These are phyloP conservation scores for Heteromyza rotundicornis DNA, from an alignment of 2,888 invertebrate genomes.

Conservation along the genomic window DNA sequence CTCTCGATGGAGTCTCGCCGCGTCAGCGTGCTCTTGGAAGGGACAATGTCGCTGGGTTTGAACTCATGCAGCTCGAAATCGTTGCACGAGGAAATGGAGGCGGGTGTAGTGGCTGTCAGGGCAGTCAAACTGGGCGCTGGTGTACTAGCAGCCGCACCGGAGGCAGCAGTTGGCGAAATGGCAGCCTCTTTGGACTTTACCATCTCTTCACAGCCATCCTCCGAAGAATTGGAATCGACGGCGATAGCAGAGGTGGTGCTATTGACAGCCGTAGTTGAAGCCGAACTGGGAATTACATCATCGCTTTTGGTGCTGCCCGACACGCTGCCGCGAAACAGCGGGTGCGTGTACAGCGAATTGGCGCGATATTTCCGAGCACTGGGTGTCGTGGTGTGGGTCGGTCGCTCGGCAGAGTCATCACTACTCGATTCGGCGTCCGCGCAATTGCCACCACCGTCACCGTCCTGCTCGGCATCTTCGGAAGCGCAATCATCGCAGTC, in stretches of 20 bases:
- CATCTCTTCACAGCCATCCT: slow-evolving; percentile 43
- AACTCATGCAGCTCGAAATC: slow-evolving; percentile 49
- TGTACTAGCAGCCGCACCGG: slow-evolving; percentile 29
- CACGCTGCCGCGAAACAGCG: slow-evolving; percentile 60
- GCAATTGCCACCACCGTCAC: slow-evolving; percentile 58
- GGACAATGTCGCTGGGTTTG: slow-evolving; percentile 47
- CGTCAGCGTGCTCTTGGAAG: slow-evolving; percentile 63
- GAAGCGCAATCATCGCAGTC: slow-evolving; percentile 51
- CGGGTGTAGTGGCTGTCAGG: slow-evolving; percentile 36
- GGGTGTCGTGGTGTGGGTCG: slow-evolving; percentile 37
- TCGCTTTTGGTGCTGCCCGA: slow-evolving; percentile 37
- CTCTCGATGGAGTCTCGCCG: slow-evolving; percentile 86
- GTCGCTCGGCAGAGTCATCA: slow-evolving; percentile 54
- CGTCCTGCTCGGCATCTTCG: slow-evolving; percentile 53
- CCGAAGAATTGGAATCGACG: slow-evolving; percentile 44
- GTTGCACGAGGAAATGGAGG: slow-evolving; percentile 38
- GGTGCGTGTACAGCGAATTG: slow-evolving; percentile 68
- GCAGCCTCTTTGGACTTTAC: slow-evolving; percentile 38
- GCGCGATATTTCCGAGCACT: slow-evolving; percentile 63
- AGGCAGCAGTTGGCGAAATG: slow-evolving; percentile 26
- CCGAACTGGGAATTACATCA: slow-evolving; percentile 20
- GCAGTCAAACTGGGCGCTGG: slow-evolving; percentile 40
- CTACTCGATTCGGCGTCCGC: slow-evolving; percentile 61
- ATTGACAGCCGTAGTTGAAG: slow-evolving; percentile 26
- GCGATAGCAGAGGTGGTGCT: slow-evolving; percentile 32